phyloP scores from a whole-genome alignment of 2,113 vertebrate genomes.

The Jacana jacana region DNA sequence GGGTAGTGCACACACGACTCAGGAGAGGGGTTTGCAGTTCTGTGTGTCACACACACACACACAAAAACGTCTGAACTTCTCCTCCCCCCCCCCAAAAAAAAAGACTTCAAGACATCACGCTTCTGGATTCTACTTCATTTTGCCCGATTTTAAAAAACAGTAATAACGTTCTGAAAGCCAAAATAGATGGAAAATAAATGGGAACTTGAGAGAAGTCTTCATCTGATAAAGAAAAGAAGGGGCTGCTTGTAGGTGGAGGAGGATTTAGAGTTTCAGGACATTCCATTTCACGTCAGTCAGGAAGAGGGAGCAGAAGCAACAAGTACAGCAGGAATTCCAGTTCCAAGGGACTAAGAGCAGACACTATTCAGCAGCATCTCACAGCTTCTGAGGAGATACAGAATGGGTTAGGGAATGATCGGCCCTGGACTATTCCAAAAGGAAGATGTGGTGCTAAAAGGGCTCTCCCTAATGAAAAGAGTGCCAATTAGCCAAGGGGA shows the following conservation, averaged over 20 bases:
- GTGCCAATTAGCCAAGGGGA: background rate
- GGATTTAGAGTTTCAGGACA: background rate
- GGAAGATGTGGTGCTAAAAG: background rate
- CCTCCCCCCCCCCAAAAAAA: fast-evolving
- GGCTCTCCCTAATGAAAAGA: background rate
- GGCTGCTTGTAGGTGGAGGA: background rate
- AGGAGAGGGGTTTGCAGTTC: background rate
- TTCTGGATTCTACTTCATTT: background rate
- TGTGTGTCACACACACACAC: background rate
- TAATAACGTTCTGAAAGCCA: background rate
- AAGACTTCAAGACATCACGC: background rate
- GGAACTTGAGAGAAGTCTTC: background rate
- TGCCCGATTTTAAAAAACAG: background rate
- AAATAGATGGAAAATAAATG: background rate
- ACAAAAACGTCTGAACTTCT: background rate
- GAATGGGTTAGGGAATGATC: background rate
- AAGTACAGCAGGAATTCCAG: background rate
- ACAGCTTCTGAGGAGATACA: background rate
- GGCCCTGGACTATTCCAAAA: background rate
- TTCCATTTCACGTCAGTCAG: background rate
- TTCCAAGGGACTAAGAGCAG: background rate
- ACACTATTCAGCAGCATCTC: background rate
- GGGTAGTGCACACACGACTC: background rate
- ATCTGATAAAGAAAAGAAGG: background rate
- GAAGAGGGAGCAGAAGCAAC: background rate